Evolutionary conservation across 2,888 invertebrate species (phyloP), one percentile per base, ranked within the genome.

Genomic region (Phaedon cochleariae): DNA sequence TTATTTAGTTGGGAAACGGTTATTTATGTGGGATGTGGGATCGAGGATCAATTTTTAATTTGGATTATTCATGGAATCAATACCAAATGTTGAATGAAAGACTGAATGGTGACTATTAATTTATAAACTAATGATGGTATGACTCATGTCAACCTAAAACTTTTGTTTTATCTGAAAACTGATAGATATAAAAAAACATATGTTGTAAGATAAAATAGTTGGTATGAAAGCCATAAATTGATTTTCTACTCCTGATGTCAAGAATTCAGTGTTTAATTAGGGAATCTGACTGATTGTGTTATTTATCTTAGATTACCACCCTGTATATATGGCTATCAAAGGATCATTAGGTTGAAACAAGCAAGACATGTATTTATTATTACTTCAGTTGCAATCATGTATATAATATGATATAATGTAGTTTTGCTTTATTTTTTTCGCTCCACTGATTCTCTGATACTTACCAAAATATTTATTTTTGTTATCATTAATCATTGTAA

Each of bases 391-490:
- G 18, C 52, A 26, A 22, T 60, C 52, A 49, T 46, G 60, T 59
- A 64, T 49, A 65, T 62, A 65, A 34, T 52, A 58, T 64, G 52
- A 55, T 59, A 53, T 45, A 52, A 41, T 41, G 37, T 55, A 22
- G 22, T 10, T 29, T 17, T 22, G 45, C 17, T 59, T 59, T 51
- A 52, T 26, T 58, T 41, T 51, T 37, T 61, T 18, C 17, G 52
- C 54, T 49, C 48, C 17, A 49, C 53, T 62, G 53, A 60, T 65
- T 59, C 37, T 53, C 53, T 53, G 18, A 31, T 41, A 31, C 21
- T 18, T 62, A 5, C 51, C 49, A 21, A 51, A 60, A 62, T 65
- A 65, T 65, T 65, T 65, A 65, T 65, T 65, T 65, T 65, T 65
- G 65, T 65, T 65, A 65, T 62, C 34, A 55, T 17, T 51, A 26